phyloP scores from a whole-genome alignment of 2,888 invertebrate genomes.

The Kryphioiulus occultus region DNA sequence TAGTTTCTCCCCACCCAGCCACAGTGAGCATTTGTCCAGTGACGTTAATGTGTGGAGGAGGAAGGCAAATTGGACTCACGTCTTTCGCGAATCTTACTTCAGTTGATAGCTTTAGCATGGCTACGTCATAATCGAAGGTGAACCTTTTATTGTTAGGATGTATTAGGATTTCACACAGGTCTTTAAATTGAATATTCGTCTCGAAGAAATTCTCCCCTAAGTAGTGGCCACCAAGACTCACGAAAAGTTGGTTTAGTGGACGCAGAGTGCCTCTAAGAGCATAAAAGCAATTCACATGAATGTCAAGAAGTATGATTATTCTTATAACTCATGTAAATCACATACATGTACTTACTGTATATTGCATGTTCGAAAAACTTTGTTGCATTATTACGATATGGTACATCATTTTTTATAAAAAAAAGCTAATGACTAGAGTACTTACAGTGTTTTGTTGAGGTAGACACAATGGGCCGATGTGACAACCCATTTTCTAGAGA shows the following conservation, averaged over 20 bases:
- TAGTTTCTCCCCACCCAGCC: constrained; percentile 44
- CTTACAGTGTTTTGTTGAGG: constrained; percentile 33
- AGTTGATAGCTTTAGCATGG: background rate
- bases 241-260: background rate
- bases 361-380: no score
- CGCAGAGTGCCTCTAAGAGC: background rate
- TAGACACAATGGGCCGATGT: constrained; percentile 36
- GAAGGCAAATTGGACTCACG: constrained; percentile 35
- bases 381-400: no score
- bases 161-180: background rate
- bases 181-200: background rate
- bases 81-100: background rate
- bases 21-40: constrained; percentile 27
- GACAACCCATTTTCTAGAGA: constrained; percentile 39
- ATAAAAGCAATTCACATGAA: background rate
- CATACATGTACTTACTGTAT: no score
- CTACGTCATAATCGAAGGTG: background rate
- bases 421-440: no score
- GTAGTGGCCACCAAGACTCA: background rate
- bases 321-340: no score
- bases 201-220: background rate
- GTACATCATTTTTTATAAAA: background rate
- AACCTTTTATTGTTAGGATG: constrained; percentile 22
- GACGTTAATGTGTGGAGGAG: constrained; percentile 13
- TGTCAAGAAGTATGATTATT: no score